phyloP scores from a whole-genome alignment of 1,140 invertebrate species.

The Hylaeus anthracinus region DNA sequence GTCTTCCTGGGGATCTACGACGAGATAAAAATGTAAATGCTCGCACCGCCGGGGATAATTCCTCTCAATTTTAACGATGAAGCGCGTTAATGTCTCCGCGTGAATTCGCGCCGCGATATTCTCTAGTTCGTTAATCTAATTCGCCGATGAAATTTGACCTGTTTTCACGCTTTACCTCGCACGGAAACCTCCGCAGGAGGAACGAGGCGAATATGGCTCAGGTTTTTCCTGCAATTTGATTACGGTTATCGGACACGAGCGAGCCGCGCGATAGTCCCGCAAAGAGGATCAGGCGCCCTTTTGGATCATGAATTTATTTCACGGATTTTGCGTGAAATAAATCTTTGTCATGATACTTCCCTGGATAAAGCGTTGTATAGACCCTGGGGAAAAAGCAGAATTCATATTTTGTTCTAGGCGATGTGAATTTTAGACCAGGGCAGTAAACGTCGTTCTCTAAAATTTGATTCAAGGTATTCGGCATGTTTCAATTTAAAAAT shows the following conservation, averaged over 20 bases:
- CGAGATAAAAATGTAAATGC: constrained; percentile 42
- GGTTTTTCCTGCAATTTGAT: not conserved
- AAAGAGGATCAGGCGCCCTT: constrained; percentile 10
- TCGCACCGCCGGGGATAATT: constrained; percentile 6
- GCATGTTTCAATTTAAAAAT: no score
- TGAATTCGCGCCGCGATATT: not conserved
- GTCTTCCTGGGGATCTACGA: constrained; percentile 44
- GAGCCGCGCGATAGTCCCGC: not conserved
- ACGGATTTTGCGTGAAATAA: not conserved
- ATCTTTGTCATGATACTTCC: constrained; percentile 5
- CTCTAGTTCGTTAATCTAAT: not conserved
- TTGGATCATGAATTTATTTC: not conserved
- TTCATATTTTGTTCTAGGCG: not conserved
- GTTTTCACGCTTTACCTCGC: not conserved
- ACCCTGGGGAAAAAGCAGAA: not conserved
- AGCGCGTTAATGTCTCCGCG: not conserved
- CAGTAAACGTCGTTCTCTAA: no score
- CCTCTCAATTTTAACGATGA: not conserved
- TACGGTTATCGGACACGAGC: not conserved
- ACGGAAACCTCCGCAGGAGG: not conserved
- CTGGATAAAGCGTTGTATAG: constrained; percentile 24
- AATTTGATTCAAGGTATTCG: not conserved
- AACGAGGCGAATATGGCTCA: not conserved
- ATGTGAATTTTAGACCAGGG: no score
- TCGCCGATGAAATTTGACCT: not conserved